phyloP scores from a whole-genome alignment of 2,888 invertebrate genomes.

The Macrophya annulata region DNA sequence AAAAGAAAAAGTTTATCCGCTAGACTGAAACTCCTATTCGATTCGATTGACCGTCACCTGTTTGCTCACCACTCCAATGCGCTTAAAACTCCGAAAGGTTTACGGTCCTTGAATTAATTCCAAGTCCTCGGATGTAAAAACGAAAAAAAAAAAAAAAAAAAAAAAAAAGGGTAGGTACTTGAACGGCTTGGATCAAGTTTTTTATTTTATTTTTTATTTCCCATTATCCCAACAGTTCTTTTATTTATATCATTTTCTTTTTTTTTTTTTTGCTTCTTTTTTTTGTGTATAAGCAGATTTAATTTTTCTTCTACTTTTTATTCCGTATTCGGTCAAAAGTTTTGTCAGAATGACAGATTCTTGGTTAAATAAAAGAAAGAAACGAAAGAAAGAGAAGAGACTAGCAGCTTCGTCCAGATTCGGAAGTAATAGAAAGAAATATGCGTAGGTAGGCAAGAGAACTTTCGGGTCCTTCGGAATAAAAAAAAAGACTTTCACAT shows the following conservation, averaged over 20 bases:
- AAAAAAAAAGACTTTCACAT: conserved; percentile 66
- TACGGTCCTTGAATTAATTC: conserved; percentile 46
- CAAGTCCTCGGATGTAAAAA: not conserved
- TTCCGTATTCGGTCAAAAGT: not conserved
- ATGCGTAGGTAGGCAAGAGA: conserved; percentile 24
- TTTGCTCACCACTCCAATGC: conserved; percentile 44
- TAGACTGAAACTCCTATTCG: not conserved
- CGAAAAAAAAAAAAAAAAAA: not conserved
- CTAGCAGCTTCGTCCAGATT: not conserved
- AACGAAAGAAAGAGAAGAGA: not conserved
- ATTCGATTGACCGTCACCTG: conserved; percentile 46
- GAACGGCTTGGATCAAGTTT: not conserved
- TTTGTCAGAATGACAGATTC: conserved; percentile 3
- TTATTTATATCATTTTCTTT: not conserved
- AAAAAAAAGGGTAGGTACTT: not conserved
- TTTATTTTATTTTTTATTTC: not conserved
- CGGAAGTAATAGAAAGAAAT: conserved; percentile 36
- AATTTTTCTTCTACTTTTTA: not conserved
- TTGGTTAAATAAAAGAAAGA: not conserved
- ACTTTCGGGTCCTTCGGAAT: conserved; percentile 33
- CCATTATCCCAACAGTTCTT: no score
- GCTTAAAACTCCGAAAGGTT: conserved; percentile 42
- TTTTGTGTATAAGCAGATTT: not conserved
- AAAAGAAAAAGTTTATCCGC: conserved; percentile 1
- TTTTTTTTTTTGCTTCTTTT: not conserved